These are phyloP conservation scores for Odontophorus gujanensis DNA, from an alignment of 2,113 vertebrate genomes.

Conservation along the genomic window DNA sequence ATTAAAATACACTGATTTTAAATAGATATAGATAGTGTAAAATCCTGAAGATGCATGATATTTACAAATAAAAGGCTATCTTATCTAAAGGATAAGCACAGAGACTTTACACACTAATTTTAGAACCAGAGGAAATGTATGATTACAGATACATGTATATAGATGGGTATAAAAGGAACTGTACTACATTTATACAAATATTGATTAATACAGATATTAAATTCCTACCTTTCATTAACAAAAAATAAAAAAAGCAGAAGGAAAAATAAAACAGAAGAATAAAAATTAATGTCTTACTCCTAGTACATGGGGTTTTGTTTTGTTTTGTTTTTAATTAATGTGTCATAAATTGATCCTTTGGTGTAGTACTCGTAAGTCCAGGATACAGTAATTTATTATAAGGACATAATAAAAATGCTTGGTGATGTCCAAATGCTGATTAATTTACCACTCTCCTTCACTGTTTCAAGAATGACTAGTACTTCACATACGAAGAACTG, in stretches of 20 bases:
- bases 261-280: neutral
- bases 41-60: neutral
- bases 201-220: neutral
- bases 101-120: neutral
- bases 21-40: neutral
- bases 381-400: neutral
- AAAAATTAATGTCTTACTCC: neutral
- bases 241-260: neutral
- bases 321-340: neutral
- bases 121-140: slow-evolving; percentile 23
- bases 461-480: neutral
- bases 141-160: neutral
- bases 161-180: neutral
- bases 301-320: neutral
- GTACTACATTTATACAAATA: neutral
- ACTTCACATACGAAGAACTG: neutral
- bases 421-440: neutral
- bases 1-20: slow-evolving; percentile 25
- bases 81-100: neutral
- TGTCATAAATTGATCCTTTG: neutral
- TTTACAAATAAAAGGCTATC: neutral
- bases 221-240: neutral
- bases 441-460: neutral
- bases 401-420: neutral
- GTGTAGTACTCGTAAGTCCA: neutral